These are phyloP conservation scores for Drosophila melanogaster DNA, from an alignment of 1,140 invertebrate species.

Conservation along the genomic window DNA sequence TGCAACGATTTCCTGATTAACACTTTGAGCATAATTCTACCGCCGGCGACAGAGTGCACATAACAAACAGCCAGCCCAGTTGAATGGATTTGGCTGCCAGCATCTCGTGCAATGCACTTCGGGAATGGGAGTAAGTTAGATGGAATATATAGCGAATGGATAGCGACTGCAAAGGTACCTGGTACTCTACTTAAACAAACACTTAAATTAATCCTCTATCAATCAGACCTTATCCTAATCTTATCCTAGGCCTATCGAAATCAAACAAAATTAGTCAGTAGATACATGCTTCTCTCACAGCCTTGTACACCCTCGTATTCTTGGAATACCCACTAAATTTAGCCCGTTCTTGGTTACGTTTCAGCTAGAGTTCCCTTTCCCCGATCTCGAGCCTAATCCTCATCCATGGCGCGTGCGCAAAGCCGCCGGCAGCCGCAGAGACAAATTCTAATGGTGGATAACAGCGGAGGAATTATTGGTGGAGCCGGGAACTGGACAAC, in stretches of 20 bases:
- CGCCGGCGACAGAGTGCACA: slow-evolving; percentile 75
- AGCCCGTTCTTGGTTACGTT: slow-evolving; percentile 18
- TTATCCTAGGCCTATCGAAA: no score
- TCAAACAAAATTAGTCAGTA: no score
- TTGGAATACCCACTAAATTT: slow-evolving; percentile 5
- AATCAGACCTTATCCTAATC: no score
- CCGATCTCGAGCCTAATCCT: not conserved
- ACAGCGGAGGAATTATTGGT: slow-evolving; percentile 63
- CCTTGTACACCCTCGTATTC: not conserved
- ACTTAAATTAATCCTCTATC: no score
- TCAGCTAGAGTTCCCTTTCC: slow-evolving; percentile 4
- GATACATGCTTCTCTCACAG: no score
- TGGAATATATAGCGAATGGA: no score
- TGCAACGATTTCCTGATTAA: slow-evolving; percentile 79
- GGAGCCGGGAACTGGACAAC: slow-evolving; percentile 5
- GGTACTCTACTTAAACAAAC: not conserved
- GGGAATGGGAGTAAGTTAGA: slow-evolving; percentile 8
- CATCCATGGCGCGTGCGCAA: slow-evolving; percentile 67
- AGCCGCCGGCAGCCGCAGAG: slow-evolving; percentile 54
- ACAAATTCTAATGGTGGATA: slow-evolving; percentile 74
- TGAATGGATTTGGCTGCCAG: slow-evolving; percentile 44
- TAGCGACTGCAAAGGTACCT: slow-evolving; percentile 10
- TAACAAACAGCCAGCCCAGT: slow-evolving; percentile 58
- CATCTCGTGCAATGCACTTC: slow-evolving; percentile 30
- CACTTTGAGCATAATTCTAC: slow-evolving; percentile 80